Evolutionary conservation across 2,113 vertebrate genomes (phyloP).

Genomic region (Phasianus colchicus): DNA sequence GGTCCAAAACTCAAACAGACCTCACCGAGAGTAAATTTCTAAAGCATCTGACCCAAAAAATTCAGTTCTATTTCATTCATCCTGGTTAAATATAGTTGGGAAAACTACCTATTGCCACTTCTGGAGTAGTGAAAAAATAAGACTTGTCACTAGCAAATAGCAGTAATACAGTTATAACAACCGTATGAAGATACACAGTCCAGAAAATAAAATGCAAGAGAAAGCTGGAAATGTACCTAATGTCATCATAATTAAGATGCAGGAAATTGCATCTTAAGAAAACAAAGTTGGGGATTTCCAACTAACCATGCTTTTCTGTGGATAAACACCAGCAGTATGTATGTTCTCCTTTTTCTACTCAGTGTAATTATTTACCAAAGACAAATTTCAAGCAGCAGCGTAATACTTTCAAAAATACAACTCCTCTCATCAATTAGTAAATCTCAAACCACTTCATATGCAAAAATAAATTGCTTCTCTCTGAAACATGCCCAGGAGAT

Average conservation of each 20-base stretch:
- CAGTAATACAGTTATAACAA: neutral
- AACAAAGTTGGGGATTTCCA: slow-evolving; percentile 27
- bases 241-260: neutral
- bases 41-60: neutral
- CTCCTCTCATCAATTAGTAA: neutral
- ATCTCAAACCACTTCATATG: neutral
- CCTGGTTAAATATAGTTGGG: neutral
- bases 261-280: neutral
- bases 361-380: neutral
- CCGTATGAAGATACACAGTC: neutral
- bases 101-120: neutral
- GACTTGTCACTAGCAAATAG: neutral
- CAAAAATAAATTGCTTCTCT: neutral
- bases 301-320: neutral
- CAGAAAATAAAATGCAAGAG: neutral
- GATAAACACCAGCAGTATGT: neutral
- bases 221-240: neutral
- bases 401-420: neutral
- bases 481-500: neutral
- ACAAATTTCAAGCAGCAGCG: slow-evolving; percentile 1
- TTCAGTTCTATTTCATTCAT: neutral
- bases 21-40: neutral
- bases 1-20: neutral
- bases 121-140: neutral
- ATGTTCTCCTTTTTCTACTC: neutral